Evolutionary conservation across 2,888 invertebrate species (phyloP), one percentile per base, ranked within the genome.

Genomic region (Dorcus parallelipipedus): DNA sequence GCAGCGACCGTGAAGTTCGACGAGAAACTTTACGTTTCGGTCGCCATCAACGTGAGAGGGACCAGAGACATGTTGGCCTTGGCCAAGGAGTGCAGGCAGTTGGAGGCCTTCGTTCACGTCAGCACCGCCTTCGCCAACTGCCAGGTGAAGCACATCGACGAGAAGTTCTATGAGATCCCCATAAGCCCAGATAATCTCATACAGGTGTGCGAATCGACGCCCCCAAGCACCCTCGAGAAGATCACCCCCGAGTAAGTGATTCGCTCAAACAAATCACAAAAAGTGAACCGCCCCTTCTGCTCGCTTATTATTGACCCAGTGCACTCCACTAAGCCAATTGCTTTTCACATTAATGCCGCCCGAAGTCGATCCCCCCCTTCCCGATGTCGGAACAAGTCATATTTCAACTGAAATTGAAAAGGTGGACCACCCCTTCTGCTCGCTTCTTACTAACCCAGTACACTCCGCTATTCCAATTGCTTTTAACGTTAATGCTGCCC

Each of bases 1-100:
- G 83, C 83, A 0, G 83, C 83, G 0, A 83, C 83, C 0, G 82
- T 83, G 0, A 70, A 81, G 1, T 83, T 83, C 61, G 82, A 83
- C 56, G 83, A 83, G 65, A 76, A 79, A 0, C 58, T 83, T 9
- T 77, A 78, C 47, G 74, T 76, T 0, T 82, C 83, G 0, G 79
- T 80, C 0, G 68, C 74, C 17, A 81, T 82, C 54, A 83, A 83
- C 62, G 80, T 83, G 0, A 62, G 80, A 2, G 83, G 81, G 0
- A 79, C 82, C 0, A 66, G 78, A 39, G 82, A 83, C 56, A 73
- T 81, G 63, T 65, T 83, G 26, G 59, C 64, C 0, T 67, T 83
- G 3, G 82, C 80, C 0, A 67, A 58, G 49, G 64, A 71, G 51
- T 86, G 89, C 79, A 79, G 79, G 49, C 79, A 84, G 38, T 76